These are phyloP conservation scores for Zaprionus ornatus DNA, from an alignment of 1,140 invertebrate genomes.

Conservation along the genomic window DNA sequence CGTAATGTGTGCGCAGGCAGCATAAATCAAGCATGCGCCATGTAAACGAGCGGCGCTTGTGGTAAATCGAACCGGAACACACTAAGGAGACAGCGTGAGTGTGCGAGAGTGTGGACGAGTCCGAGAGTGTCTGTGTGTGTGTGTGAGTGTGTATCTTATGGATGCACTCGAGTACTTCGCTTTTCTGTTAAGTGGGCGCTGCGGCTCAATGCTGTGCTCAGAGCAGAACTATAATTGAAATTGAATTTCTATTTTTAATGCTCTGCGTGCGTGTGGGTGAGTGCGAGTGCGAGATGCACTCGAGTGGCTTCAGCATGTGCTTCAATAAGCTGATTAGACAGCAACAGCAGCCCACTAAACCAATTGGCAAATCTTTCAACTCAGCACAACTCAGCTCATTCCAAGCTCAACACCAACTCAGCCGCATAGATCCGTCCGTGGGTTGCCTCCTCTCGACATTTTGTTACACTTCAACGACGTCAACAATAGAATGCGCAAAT, in stretches of 20 bases:
- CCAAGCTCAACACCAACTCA: conserved; percentile 2
- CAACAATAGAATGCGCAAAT: conserved; percentile 28
- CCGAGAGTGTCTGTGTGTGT: not conserved
- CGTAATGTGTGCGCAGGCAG: conserved; percentile 19
- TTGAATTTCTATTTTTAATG: conserved; percentile 47
- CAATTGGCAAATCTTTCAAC: conserved; percentile 10
- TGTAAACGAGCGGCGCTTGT: conserved; percentile 1
- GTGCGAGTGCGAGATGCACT: conserved; percentile 2
- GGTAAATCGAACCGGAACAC: conserved; percentile 17
- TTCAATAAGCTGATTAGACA: conserved; percentile 17
- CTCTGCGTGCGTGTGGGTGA: not conserved
- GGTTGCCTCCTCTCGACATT: conserved; percentile 10
- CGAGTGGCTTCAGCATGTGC: conserved; percentile 5
- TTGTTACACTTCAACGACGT: conserved; percentile 34
- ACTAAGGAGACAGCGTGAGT: not conserved
- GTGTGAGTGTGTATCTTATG: conserved; percentile 16
- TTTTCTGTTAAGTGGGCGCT: conserved; percentile 21
- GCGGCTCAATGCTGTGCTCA: conserved; percentile 7
- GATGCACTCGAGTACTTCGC: conserved; percentile 40
- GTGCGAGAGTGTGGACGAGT: not conserved
- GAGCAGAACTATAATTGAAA: conserved; percentile 52
- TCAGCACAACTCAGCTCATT: not conserved
- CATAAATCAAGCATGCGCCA: conserved; percentile 20
- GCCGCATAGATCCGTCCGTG: not conserved
- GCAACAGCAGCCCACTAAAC: conserved; percentile 2